Percentiles rank a stretch among this genome's conserved stretches.
Evolutionary conservation across 1,140 invertebrate genomes (phyloP).

Genomic region (Akabosia matsudoensis): DNA sequence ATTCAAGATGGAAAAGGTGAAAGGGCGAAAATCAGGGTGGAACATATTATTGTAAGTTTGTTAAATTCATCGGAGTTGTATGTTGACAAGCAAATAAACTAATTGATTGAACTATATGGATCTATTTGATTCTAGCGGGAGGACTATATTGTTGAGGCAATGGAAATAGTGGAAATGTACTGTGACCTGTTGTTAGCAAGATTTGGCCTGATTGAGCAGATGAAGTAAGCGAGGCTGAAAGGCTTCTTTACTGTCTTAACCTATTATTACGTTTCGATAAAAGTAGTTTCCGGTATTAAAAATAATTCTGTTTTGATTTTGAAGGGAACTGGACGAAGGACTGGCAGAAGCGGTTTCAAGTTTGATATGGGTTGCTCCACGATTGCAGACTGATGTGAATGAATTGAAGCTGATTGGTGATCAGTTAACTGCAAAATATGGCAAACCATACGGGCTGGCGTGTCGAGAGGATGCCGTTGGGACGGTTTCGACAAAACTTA

Average conservation of each 20-base stretch:
- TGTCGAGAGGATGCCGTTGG: conserved; percentile 73
- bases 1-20: conserved; percentile 85
- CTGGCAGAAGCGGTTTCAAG: conserved; percentile 93
- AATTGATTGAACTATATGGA: background rate
- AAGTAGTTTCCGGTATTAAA: conserved; percentile 1
- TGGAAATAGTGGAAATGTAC: conserved; percentile 99
- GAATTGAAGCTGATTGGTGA: conserved; percentile 91
- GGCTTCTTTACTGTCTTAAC: background rate
- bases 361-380: conserved; percentile 92
- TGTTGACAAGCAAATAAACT: no score
- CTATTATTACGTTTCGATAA: conserved; percentile 9
- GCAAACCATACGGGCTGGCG: conserved; percentile 83
- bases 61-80: no score
- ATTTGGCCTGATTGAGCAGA: conserved; percentile 95
- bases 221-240: no score
- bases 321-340: conserved; percentile 85
- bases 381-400: conserved; percentile 75
- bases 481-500: conserved; percentile 89
- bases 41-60: conserved; percentile 77
- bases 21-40: conserved; percentile 91
- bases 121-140: conserved; percentile 60
- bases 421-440: conserved; percentile 87
- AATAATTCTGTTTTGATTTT: no score
- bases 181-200: conserved; percentile 95
- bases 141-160: conserved; percentile 98